Evolutionary conservation across 30 jellyfish, hydroid and myxozoan genomes (phyloP), one percentile per base, ranked within the genome.

Genomic region (Cassiopea andromeda): DNA sequence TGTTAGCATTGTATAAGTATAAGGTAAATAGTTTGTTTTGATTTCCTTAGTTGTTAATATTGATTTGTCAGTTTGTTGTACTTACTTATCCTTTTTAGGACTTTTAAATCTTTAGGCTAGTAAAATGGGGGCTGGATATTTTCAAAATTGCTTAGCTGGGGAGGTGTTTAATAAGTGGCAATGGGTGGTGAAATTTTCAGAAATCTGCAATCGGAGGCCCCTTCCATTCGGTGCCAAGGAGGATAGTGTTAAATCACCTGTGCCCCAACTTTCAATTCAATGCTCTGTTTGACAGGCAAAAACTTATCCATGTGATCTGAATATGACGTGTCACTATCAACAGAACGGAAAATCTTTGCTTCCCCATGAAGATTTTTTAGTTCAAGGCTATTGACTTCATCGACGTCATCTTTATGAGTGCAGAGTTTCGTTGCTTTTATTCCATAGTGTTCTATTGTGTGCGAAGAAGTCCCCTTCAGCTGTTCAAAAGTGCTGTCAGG

Each of bases 191-290:
- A 27, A 27, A 27, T 27, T 27, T 27, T 27, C 38, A 27, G 38
- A 27, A 27, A 27, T 27, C 38, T 27, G 38, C 38, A 27, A 27
- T 27, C 38, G 38, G 38, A 27, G 38, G 38, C 38, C 38, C 38
- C 38, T 27, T 27, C 38, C 38, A 27, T 27, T 27, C 38, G 38
- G 38, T 27, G 38, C 38, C 38, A 27, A 27, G 10, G 69, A 48
- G 7, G 14, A 58, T 58, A 58, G 68, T 58, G 68, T 58, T 27
- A 27, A 64, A 80, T 17, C 84, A 96, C 99, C 97, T 92, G 99
- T 0, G 99, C 98, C 6, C 99, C 99, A 46, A 88, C 89, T 83
- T 91, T 96, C 43, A 96, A 97, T 69, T 78, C 97, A 9, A 96
- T 67, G 7, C 91, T 84, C 43, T 75, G 87, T 43, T 61, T 90